phyloP scores from a whole-genome alignment of 2,797 vertebrate species.

The Toxotes lorentzi region DNA sequence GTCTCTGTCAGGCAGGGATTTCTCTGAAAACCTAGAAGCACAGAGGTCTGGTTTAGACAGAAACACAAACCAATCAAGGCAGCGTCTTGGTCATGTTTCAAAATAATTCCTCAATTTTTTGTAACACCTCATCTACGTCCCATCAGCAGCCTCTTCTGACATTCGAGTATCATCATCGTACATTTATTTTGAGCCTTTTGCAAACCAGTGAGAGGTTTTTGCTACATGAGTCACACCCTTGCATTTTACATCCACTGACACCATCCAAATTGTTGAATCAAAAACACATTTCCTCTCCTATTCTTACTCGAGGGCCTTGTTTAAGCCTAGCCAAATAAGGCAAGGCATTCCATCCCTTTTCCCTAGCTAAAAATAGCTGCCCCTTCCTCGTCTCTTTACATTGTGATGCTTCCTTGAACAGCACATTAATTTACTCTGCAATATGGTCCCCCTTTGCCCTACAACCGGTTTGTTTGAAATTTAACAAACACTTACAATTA shows the following conservation, averaged over 20 bases:
- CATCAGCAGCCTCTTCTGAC: constrained; percentile 16
- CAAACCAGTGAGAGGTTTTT: constrained; percentile 18
- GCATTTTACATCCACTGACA: constrained; percentile 41
- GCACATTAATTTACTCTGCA: constrained; percentile 60
- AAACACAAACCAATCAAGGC: constrained; percentile 36
- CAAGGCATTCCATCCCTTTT: constrained; percentile 83
- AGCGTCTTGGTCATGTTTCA: constrained; percentile 21
- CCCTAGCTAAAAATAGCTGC: constrained; percentile 82
- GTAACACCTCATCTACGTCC: constrained; percentile 15
- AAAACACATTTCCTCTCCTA: constrained; percentile 74
- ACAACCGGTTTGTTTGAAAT: constrained; percentile 56
- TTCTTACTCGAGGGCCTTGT: constrained; percentile 70
- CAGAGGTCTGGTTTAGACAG: constrained; percentile 55
- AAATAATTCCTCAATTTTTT: constrained; percentile 26
- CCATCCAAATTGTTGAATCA: constrained; percentile 58
- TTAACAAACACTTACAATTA: constrained; percentile 39
- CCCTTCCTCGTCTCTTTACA: constrained; percentile 78
- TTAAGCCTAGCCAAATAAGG: constrained; percentile 87
- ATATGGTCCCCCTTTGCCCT: constrained; percentile 37
- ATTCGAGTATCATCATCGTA: constrained; percentile 16
- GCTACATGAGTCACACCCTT: constrained; percentile 26
- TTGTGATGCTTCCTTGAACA: constrained; percentile 74
- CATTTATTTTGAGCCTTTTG: constrained; percentile 16
- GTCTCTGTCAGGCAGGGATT: constrained; percentile 79
- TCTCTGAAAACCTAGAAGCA: constrained; percentile 83